Conservation (phyloP, 2,113 vertebrate species). For the Tupaia tana region DNA sequence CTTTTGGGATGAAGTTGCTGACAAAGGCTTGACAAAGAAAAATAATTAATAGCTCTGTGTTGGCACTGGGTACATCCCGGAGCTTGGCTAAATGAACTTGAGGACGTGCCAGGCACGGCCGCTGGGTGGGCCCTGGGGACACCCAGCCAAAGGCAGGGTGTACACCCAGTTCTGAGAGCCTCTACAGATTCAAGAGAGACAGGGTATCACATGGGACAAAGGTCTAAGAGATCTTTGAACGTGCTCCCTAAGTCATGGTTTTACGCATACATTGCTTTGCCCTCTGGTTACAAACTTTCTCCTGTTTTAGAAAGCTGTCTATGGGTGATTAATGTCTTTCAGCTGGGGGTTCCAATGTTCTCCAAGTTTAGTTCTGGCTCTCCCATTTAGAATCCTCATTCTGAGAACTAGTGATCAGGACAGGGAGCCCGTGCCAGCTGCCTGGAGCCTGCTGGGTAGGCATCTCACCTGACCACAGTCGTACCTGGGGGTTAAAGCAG, state of each 20-base stretch:
- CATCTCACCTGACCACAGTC: neutral
- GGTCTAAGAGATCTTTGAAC: neutral
- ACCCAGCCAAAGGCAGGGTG: fast-evolving
- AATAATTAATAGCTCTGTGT: slow-evolving; percentile 53
- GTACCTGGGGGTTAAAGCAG: neutral
- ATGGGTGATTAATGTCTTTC: slow-evolving; percentile 1
- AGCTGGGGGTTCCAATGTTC: neutral
- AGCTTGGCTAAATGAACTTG: neutral
- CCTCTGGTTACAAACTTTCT: slow-evolving; percentile 31
- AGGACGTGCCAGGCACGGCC: neutral
- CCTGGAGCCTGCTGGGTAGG: neutral
- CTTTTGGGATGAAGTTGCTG: slow-evolving; percentile 70
- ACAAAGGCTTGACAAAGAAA: slow-evolving; percentile 76
- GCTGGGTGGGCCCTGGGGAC: fast-evolving
- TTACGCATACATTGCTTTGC: slow-evolving; percentile 35
- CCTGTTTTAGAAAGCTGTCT: slow-evolving; percentile 43
- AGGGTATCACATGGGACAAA: neutral
- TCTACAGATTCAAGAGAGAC: neutral
- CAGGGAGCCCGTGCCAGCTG: neutral
- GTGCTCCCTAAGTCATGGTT: neutral
- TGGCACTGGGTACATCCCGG: fast-evolving
- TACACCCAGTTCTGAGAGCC: neutral
- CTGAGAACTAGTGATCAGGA: neutral
- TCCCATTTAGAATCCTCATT: neutral
- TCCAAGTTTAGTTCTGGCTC: slow-evolving; percentile 46